A percentile compares a stretch with the other conserved stretches of the same genome.
These are phyloP conservation scores for Contarinia nasturtii DNA, from an alignment of 1,140 invertebrate species.

Conservation along the genomic window DNA sequence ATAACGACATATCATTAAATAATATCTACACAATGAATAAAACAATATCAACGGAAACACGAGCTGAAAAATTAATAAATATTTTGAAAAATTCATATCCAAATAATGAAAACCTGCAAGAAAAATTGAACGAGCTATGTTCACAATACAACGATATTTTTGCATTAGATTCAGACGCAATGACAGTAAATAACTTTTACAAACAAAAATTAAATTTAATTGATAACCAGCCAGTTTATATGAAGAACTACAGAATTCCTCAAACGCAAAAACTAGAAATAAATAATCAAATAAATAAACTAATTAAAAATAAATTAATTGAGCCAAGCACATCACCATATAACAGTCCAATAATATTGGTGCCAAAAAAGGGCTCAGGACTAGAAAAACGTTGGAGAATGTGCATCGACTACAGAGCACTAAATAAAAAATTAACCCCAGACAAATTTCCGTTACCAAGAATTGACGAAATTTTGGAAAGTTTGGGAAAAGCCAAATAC, in stretches of 20 bases:
- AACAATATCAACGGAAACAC: not conserved
- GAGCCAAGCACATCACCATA: conserved; percentile 16
- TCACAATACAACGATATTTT: not conserved
- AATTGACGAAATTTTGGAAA: conserved; percentile 24
- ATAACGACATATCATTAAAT: too few relatives aligned
- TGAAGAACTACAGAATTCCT: conserved; percentile 1
- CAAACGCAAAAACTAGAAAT: conserved; percentile 4
- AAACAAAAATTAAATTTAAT: not conserved
- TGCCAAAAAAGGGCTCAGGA: conserved; percentile 23
- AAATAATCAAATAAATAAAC: conserved; percentile 8
- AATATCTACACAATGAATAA: not conserved
- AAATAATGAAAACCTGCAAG: not conserved
- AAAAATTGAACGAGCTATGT: not conserved
- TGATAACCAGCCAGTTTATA: conserved; percentile 3
- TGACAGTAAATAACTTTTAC: conserved; percentile 1
- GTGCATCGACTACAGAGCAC: conserved; percentile 25
- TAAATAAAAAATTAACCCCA: conserved; percentile 23
- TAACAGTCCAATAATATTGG: conserved; percentile 20
- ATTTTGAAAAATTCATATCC: not conserved
- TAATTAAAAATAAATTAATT: conserved; percentile 12
- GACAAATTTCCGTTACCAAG: conserved; percentile 27
- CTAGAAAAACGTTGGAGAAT: conserved; percentile 11
- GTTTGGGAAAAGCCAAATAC: conserved; percentile 12
- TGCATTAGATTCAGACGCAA: not conserved
- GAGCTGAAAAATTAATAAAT: not conserved